These are phyloP conservation scores for Kuschelorhynchus macadamiae DNA, from an alignment of 2,888 invertebrate species.

Conservation along the genomic window DNA sequence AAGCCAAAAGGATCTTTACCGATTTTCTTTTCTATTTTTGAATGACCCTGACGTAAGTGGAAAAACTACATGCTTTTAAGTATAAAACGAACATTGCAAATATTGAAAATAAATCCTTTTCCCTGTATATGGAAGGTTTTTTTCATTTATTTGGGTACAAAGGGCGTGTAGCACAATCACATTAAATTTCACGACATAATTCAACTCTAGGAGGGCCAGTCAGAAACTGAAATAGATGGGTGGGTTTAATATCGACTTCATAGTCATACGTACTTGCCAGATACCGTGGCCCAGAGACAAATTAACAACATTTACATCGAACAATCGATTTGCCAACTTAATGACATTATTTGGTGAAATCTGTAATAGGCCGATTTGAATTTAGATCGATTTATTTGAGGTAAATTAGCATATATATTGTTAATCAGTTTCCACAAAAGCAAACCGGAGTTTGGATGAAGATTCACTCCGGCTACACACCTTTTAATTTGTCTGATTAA, in stretches of 20 bases:
- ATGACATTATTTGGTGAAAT: conserved; percentile 53
- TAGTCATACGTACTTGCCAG: neutral
- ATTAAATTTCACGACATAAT: too few species aligned
- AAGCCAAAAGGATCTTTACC: too few species aligned
- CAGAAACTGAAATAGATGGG: conserved; percentile 17
- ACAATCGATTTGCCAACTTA: conserved; percentile 53
- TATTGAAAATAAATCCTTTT: too few species aligned
- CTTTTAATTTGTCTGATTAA: conserved; percentile 39
- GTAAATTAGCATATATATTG: conserved; percentile 53
- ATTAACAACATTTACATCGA: conserved; percentile 54
- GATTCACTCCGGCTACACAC: conserved; percentile 18
- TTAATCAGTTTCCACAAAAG: conserved; percentile 54
- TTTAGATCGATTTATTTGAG: conserved; percentile 50
- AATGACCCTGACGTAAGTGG: too few species aligned
- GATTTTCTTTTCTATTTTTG: too few species aligned
- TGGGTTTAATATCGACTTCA: conserved; percentile 18
- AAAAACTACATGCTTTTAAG: too few species aligned
- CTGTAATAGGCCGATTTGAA: conserved; percentile 56
- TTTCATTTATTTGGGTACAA: too few species aligned
- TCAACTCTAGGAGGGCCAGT: too few species aligned
- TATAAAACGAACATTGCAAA: too few species aligned
- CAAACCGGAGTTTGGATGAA: conserved; percentile 24
- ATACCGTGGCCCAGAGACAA: conserved; percentile 29
- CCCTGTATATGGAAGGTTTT: too few species aligned
- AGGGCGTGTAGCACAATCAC: too few species aligned